Base-by-base conservation (phyloP, 2,888 invertebrate genomes). In the Gibbula magus region DNA sequence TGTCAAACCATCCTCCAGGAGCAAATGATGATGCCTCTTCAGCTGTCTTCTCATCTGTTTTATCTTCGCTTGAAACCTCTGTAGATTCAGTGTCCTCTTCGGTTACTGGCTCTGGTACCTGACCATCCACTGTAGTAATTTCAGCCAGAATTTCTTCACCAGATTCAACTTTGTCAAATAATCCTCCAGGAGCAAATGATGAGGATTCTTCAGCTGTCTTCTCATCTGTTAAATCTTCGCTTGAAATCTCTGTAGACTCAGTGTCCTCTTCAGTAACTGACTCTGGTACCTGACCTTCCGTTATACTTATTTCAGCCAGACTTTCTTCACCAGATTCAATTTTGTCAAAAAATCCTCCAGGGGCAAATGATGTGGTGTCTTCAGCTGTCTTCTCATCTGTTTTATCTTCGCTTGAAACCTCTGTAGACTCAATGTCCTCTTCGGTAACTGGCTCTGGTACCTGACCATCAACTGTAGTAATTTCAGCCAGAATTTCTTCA, bases 1-100 rank as follows among this genome's bases (percentile, higher is more conserved):
- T 61, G 61, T 61, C 61, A 61, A 61, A 61, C 61, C 61, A 61
- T 61, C 61, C 61, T 20, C 61, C 61, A 29, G 61, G 61, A 61
- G 61, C 61, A 61, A 61, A 61, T 61, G 22, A 22, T 1, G 61
- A 10, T 22, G 13, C 10, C 25, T 61, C 61, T 22, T 22, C 61
- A 20, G 61, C 3, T n/a, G 22, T 61, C 22, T 20, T 61, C 16
- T 61, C 61, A 61, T 61, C 61, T 20, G 22, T 2, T 61, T 22
- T 61, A 25, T 61, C 61, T 61, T 61, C 61, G 16, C 22, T 61
- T 22, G 22, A 22, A 61, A 29, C 22, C 25, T 61, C 61, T 20
- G 16, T 61, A 5, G 61, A 29, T 61, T 61, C 61, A 61, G 22
- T 25, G 22, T 61, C 61, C 22, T 61, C 61, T 61, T 61, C 61